Percentiles rank a stretch among this genome's conserved stretches.
Evolutionary conservation across 2,797 vertebrate genomes (phyloP).

Genomic region (Myoxocephalus aenaeus): DNA sequence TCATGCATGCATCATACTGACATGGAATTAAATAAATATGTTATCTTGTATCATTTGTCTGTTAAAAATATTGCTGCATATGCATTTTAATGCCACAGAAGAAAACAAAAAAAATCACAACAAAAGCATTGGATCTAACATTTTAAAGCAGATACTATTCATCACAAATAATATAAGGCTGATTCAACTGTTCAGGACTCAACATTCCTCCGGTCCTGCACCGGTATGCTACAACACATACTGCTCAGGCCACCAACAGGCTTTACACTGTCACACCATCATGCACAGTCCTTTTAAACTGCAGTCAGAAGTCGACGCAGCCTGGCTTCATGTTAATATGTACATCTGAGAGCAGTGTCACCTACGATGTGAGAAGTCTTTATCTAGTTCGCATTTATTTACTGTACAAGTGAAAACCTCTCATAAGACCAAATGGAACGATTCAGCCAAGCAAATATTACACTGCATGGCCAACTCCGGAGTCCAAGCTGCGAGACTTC

Average conservation of each 20-base stretch:
- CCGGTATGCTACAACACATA: conserved; percentile 81
- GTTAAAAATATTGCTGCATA: conserved; percentile 49
- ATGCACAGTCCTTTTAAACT: conserved; percentile 59
- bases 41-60: conserved; percentile 32
- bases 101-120: conserved; percentile 22
- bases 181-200: conserved; percentile 61
- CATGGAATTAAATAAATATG: conserved; percentile 39
- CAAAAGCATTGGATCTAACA: conserved; percentile 53
- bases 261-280: conserved; percentile 42
- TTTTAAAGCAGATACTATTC: conserved; percentile 70
- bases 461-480: conserved; percentile 51
- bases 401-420: conserved; percentile 46
- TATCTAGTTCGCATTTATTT: conserved; percentile 35
- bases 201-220: conserved; percentile 52
- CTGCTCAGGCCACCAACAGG: conserved; percentile 50
- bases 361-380: conserved; percentile 42
- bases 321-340: conserved; percentile 57
- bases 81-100: conserved; percentile 45
- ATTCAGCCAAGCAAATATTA: conserved; percentile 41
- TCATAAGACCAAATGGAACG: conserved; percentile 41
- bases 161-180: conserved; percentile 69
- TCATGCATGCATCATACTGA: conserved; percentile 34
- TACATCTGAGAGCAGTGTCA: conserved; percentile 61
- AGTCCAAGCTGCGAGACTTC: conserved; percentile 56
- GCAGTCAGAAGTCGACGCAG: conserved; percentile 53